Conservation (phyloP, 2,888 invertebrate genomes). For the Vanessa cardui region DNA sequence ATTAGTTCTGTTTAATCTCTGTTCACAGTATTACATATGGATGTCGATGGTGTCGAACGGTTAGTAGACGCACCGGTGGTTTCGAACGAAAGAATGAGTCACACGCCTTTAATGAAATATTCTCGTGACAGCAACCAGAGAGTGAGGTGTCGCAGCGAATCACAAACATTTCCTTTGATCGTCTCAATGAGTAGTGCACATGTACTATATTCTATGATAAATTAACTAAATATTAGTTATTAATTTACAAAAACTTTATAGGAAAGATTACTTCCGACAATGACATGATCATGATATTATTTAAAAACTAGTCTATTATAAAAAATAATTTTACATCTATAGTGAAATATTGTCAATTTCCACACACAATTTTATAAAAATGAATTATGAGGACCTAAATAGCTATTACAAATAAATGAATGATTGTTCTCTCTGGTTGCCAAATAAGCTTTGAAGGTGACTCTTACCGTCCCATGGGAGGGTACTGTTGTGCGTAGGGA, state of each 20-base stretch:
- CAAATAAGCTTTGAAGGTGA: constrained; percentile 20
- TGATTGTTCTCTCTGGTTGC: constrained; percentile 39
- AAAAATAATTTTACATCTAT: constrained; percentile 10
- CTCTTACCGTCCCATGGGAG: constrained; percentile 78
- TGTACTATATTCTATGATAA: neutral
- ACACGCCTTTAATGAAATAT: constrained; percentile 4
- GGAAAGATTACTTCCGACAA: neutral
- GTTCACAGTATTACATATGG: neutral
- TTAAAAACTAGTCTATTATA: neutral
- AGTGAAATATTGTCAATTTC: constrained; percentile 16
- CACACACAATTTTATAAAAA: constrained; percentile 2
- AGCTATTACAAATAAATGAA: constrained; percentile 14
- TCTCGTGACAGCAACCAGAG: constrained; percentile 30
- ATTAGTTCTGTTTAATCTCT: constrained; percentile 35
- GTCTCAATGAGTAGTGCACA: neutral
- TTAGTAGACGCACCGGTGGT: neutral
- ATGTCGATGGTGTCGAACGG: constrained; percentile 3
- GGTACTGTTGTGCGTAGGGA: constrained; percentile 76
- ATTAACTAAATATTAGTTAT: neutral
- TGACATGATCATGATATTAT: neutral
- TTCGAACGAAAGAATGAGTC: constrained; percentile 4
- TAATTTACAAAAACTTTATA: neutral
- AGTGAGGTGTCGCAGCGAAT: constrained; percentile 10
- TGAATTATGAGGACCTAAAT: constrained; percentile 6
- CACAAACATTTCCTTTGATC: neutral